These are phyloP conservation scores for Elachura formosa DNA, from an alignment of 2,113 vertebrate genomes.

Conservation along the genomic window DNA sequence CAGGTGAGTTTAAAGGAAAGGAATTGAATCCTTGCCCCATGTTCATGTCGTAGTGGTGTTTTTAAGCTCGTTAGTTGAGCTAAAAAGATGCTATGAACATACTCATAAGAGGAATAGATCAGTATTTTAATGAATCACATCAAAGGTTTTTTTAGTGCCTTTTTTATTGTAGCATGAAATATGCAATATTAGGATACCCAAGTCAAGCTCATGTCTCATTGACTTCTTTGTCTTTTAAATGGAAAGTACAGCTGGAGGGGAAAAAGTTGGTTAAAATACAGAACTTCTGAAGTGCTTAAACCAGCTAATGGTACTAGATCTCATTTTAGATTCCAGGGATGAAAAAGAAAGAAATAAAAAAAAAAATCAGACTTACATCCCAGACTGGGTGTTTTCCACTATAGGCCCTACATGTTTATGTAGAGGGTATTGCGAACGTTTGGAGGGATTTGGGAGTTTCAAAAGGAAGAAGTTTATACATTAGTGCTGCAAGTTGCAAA, in stretches of 20 bases:
- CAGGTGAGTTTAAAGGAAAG: background rate
- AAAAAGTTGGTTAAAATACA: slow-evolving; percentile 59
- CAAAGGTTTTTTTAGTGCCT: background rate
- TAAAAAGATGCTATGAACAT: background rate
- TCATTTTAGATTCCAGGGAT: slow-evolving; percentile 48
- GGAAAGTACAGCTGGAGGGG: slow-evolving; percentile 43
- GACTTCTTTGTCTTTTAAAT: slow-evolving; percentile 7
- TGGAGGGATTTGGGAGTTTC: slow-evolving; percentile 87
- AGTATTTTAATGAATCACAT: slow-evolving; percentile 2
- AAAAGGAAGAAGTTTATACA: slow-evolving; percentile 99
- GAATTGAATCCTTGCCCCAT: background rate
- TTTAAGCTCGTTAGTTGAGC: background rate
- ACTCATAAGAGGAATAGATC: background rate
- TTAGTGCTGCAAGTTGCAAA: slow-evolving; percentile 99
- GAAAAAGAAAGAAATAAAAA: slow-evolving; percentile 51
- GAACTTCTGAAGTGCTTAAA: slow-evolving; percentile 56
- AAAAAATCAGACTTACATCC: slow-evolving; percentile 54
- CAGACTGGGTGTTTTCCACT: slow-evolving; percentile 64
- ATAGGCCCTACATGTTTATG: slow-evolving; percentile 75
- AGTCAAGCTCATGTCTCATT: background rate
- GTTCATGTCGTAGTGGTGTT: background rate
- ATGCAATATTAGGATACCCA: background rate
- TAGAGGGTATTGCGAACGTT: slow-evolving; percentile 79
- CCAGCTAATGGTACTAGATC: slow-evolving; percentile 37
- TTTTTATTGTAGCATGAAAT: slow-evolving; percentile 17